Evolutionary conservation across 1,140 invertebrate genomes (phyloP), one percentile per base, ranked within the genome.

Genomic region (Heliconius himera): DNA sequence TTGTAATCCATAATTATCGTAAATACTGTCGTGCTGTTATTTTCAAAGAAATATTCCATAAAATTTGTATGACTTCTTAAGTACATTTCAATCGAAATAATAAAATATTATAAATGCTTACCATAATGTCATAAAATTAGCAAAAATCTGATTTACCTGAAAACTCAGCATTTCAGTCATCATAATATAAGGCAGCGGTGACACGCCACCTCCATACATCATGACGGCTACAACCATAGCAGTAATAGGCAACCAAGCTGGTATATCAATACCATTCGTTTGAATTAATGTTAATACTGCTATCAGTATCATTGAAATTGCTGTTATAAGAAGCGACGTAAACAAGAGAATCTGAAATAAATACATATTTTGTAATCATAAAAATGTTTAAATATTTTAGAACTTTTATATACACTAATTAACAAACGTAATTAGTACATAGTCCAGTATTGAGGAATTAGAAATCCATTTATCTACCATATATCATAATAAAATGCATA

Each of bases 331-430:
- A 36, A 85, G 87, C 6, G 82, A 70, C 18, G 49, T 22, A 0
- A 54, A 75, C 6, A 91, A 36, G 0, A 90, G 73, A 29, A 76
- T 71, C 89, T 91, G 83, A 36, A 83, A 84, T 11, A 29, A 16
- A 66, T 56, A 22, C 22, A 56, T 56, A 11, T 56, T 36, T 54
- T 54, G 51, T 16, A 18, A 8, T 54, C 0, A n/a, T 54, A n/a
- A n/a, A 8, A 20, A 54, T n/a, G 0, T 3, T 46, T 46, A 46
- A 46, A 1, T 46, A 46, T 46, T 46, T 16, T 46, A 46, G 4
- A 4, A 46, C 2, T 3, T 46, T 5, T 16, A 46, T 46, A 16
- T 46, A 46, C 41, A 46, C 13, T 46, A 46, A 46, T 46, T 46
- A 46, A 0, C 4, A 46, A 46, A 46, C 2, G 41, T 46, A 46